Conservation (phyloP, 1,140 invertebrate genomes). For the Anoplolepis gracilipes region DNA sequence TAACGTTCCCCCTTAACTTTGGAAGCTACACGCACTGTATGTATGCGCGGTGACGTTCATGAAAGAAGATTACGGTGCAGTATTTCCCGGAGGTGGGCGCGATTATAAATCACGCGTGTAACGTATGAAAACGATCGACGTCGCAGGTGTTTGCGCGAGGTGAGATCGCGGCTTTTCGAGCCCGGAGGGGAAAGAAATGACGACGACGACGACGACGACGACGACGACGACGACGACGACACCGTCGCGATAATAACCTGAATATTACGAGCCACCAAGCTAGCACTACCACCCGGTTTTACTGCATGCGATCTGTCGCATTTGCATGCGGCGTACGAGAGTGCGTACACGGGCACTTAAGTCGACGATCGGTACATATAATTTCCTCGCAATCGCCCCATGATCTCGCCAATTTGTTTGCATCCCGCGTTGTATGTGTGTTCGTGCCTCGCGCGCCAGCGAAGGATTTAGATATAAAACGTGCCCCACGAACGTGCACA, state of each 20-base stretch:
- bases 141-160: constrained; percentile 58
- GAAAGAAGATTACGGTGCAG: constrained; percentile 42
- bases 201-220: constrained; percentile 49
- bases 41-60: constrained; percentile 15
- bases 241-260: constrained; percentile 66
- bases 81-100: constrained; percentile 9
- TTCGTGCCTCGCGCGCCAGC: background rate
- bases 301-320: constrained; percentile 68
- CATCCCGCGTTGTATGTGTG: background rate
- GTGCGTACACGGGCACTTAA: constrained; percentile 49
- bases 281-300: constrained; percentile 52
- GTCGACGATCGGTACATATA: constrained; percentile 58
- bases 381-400: constrained; percentile 49
- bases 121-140: constrained; percentile 49
- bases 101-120: constrained; percentile 45
- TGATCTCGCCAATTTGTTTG: constrained; percentile 60
- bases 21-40: background rate
- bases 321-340: constrained; percentile 61
- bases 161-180: constrained; percentile 61
- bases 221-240: constrained; percentile 22
- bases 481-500: background rate
- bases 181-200: constrained; percentile 47
- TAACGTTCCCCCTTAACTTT: constrained; percentile 7
- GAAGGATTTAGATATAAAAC: constrained; percentile 28
- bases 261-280: constrained; percentile 65